Percentiles rank a stretch among this genome's conserved stretches.
phyloP scores from a whole-genome alignment of 1,140 invertebrate genomes.

The Eubasilissa regina region DNA sequence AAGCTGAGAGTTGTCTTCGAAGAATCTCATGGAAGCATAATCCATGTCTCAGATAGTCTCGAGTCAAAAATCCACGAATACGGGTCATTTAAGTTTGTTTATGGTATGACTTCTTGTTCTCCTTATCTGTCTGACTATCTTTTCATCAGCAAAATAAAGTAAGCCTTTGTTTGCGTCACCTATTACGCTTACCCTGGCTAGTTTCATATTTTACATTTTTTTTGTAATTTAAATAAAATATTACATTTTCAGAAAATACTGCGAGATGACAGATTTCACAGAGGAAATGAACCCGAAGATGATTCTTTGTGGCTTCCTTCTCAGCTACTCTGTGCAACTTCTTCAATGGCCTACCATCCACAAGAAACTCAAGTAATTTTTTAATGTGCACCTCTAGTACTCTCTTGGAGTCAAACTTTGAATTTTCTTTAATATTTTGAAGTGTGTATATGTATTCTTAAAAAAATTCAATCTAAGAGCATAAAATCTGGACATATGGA shows the following conservation, averaged over 20 bases:
- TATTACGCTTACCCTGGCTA: background rate
- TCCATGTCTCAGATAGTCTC: too few species aligned
- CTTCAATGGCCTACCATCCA: conserved; percentile 77
- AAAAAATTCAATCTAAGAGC: too few species aligned
- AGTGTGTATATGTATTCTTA: too few species aligned
- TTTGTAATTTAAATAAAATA: conserved; percentile 3
- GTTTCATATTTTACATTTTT: background rate
- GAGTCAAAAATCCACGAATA: too few species aligned
- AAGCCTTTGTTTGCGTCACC: background rate
- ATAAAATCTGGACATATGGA: too few species aligned
- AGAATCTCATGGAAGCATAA: too few species aligned
- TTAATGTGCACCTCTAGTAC: too few species aligned
- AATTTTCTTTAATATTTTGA: too few species aligned
- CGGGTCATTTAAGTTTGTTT: too few species aligned
- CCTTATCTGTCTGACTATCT: background rate
- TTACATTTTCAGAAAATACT: conserved; percentile 83
- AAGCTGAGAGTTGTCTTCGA: too few species aligned
- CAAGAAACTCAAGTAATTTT: conserved; percentile 68
- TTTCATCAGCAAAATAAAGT: background rate
- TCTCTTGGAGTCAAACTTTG: too few species aligned
- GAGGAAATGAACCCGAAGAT: conserved; percentile 91
- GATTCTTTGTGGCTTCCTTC: conserved; percentile 93
- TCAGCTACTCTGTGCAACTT: conserved; percentile 88
- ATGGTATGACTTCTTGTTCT: too few species aligned
- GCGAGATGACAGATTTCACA: conserved; percentile 91